Evolutionary conservation across 2,113 vertebrate species (phyloP).

Genomic region (Pangasianodon hypophthalmus): DNA sequence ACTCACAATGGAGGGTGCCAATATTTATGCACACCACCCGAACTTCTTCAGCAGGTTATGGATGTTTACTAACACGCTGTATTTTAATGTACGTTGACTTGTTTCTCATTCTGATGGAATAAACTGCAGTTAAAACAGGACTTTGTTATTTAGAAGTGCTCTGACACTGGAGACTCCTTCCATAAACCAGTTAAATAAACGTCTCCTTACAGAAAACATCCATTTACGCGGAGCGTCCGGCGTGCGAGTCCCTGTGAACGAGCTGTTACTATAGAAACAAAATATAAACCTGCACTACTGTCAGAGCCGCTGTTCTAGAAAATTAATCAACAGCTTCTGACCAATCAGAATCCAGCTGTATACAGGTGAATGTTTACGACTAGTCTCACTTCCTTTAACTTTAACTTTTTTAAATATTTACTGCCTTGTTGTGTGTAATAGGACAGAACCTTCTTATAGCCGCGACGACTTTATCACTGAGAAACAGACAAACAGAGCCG

Average conservation of each 20-base stretch:
- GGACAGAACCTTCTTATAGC: background rate
- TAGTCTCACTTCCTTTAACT: background rate
- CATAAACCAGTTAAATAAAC: background rate
- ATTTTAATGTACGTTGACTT: background rate
- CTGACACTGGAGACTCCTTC: background rate
- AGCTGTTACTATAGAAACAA: background rate
- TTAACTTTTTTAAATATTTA: background rate
- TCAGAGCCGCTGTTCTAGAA: background rate
- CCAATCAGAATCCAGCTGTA: background rate
- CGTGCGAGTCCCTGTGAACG: background rate
- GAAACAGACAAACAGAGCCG: slow-evolving; percentile 9
- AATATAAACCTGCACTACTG: background rate
- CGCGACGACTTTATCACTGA: background rate
- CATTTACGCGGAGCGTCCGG: background rate
- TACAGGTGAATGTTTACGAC: background rate
- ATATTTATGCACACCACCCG: background rate
- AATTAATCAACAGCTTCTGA: background rate
- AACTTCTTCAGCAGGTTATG: background rate
- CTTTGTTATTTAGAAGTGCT: background rate
- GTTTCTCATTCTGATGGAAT: background rate
- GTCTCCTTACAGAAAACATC: background rate
- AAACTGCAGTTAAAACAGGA: too few species aligned
- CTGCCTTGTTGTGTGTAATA: background rate
- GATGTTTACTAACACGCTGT: background rate
- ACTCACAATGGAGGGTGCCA: background rate